Base-by-base conservation (phyloP, 2,113 vertebrate genomes). In the Kobus ellipsiprymnus region DNA sequence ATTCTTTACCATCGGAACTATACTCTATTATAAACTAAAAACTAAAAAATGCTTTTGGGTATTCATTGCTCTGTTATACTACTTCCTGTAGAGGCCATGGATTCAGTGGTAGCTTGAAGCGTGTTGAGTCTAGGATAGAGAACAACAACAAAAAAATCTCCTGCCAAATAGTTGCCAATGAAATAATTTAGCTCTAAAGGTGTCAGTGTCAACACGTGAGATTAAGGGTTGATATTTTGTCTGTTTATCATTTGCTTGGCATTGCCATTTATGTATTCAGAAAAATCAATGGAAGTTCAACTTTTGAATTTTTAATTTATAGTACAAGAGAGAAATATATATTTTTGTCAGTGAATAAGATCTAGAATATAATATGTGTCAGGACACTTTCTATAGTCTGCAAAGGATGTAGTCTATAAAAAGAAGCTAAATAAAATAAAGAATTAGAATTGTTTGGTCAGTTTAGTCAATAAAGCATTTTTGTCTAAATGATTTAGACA, bases 161-260 rank as follows among this genome's bases (percentile, higher is more conserved):
- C 15, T 71, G 4, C 40, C 29, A 92, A 91, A 85, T 6, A 64
- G 48, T 67, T 86, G 74, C 12, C 74, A 40, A 11, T 62, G 33
- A 97, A 95, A 95, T 96, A 81, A 64, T 82, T 86, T 48, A 81
- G 55, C 29, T 95, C 36, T 48, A 77, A 93, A 71, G 27, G 33
- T 88, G 11, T 40, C 55, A 16, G 3, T 71, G 16, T 82, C 64
- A 62, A 25, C 44, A 67, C 4, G 2, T 59, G 52, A 87, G 71
- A 62, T 90, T 91, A 84, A 97, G 25, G n/a, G 17, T 52, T 85
- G 15, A 52, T 46, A 62, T 33, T 71, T 95, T 78, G n/a, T 92
- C 40, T 94, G n/a, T 46, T 55, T 85, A 55, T 82, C 19, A 90
- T 77, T 82, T 94, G 57, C 84, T 90, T 97, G 48, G 33, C 44